These are phyloP conservation scores for Alosa alosa DNA, from an alignment of 2,113 vertebrate genomes.

Conservation along the genomic window DNA sequence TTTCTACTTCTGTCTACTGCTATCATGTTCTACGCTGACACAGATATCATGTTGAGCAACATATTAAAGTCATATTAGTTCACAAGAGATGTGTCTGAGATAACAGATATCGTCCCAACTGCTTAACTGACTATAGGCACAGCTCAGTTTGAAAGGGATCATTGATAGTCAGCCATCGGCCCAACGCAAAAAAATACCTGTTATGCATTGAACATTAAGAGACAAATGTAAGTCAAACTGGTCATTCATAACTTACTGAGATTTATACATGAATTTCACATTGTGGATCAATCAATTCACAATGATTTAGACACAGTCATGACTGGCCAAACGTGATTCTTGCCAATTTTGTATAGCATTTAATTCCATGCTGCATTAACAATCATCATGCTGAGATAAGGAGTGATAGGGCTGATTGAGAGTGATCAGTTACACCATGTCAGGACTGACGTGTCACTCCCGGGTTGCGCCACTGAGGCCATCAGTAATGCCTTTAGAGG, in stretches of 20 bases:
- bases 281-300: not conserved
- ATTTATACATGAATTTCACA: not conserved
- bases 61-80: not conserved
- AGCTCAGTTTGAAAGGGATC: not conserved
- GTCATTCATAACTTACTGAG: not conserved
- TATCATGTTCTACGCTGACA: not conserved
- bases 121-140: not conserved
- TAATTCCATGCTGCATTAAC: not conserved
- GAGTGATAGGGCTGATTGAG: too few relatives aligned
- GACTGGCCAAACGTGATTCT: conserved; percentile 21
- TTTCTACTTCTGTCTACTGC: not conserved
- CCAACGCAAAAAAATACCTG: too few relatives aligned
- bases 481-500: not conserved
- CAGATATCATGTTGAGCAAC: not conserved
- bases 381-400: conserved; percentile 16
- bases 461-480: conserved; percentile 60
- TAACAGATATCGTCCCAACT: not conserved
- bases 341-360: not conserved
- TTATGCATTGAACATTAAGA: too few relatives aligned
- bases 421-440: not conserved
- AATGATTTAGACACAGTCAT: not conserved
- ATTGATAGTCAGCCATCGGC: not conserved
- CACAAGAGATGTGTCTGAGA: not conserved
- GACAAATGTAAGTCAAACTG: too few relatives aligned
- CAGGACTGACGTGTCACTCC: conserved; percentile 73